Percentiles rank a stretch among this genome's conserved stretches.
These are phyloP conservation scores for Smittia sp. DNA, from an alignment of 2,888 invertebrate genomes.

Conservation along the genomic window DNA sequence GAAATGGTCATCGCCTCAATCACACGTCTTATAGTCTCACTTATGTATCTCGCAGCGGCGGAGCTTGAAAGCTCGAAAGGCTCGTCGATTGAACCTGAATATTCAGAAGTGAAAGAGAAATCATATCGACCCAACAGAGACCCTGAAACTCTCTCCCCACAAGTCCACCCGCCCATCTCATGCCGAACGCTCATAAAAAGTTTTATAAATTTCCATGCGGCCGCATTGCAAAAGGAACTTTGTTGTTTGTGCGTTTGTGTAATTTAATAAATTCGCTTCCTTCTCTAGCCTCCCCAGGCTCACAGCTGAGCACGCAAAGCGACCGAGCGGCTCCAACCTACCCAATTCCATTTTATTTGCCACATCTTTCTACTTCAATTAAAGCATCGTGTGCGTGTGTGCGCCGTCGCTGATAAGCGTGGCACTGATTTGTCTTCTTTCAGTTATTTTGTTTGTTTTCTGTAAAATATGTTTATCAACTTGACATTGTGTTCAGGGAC, in stretches of 20 bases:
- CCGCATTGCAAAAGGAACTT: neutral
- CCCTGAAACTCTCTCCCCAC: neutral
- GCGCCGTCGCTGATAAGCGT: neutral
- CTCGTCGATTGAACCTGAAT: neutral
- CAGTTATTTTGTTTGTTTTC: constrained; percentile 2
- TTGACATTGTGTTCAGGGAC: neutral
- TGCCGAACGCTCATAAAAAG: constrained; percentile 17
- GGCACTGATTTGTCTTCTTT: neutral
- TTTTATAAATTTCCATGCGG: constrained; percentile 6
- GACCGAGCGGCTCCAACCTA: neutral
- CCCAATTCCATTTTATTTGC: neutral
- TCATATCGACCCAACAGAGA: constrained; percentile 21
- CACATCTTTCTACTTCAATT: constrained; percentile 11
- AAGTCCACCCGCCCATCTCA: neutral
- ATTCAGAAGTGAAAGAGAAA: neutral
- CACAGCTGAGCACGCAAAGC: constrained; percentile 20
- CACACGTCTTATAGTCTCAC: neutral
- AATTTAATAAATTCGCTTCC: neutral
- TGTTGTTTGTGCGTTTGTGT: constrained; percentile 8
- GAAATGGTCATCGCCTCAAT: neutral
- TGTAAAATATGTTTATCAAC: neutral
- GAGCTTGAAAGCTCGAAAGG: neutral
- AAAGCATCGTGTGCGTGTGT: constrained; percentile 4
- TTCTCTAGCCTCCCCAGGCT: neutral
- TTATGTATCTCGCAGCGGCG: too few relatives aligned